phyloP scores from a whole-genome alignment of 2,888 invertebrate species.

The Mystacides longicornis region DNA sequence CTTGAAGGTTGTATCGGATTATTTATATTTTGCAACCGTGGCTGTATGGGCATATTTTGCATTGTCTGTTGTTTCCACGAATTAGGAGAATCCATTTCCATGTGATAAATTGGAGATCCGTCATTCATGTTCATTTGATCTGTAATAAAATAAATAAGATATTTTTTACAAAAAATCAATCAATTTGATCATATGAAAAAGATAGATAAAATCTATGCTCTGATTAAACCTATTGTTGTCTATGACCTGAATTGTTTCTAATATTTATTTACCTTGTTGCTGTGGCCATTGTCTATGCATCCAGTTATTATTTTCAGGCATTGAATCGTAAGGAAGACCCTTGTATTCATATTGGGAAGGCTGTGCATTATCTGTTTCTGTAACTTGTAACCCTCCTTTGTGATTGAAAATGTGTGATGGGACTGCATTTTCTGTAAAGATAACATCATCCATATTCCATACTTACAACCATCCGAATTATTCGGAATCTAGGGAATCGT shows the following conservation, averaged over 20 bases:
- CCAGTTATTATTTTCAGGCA: conserved; percentile 23
- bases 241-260: not conserved
- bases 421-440: conserved; percentile 39
- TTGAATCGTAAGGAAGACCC: conserved; percentile 21
- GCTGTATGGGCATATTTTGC: conserved; percentile 20
- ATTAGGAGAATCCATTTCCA: conserved; percentile 24
- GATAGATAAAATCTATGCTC: not conserved
- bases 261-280: conserved; percentile 17
- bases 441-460: not conserved
- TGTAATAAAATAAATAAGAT: conserved; percentile 5
- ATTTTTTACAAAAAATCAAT: not conserved
- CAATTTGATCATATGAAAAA: not conserved
- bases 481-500: no score
- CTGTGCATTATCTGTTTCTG: conserved; percentile 36
- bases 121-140: conserved; percentile 23
- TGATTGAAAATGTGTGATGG: conserved; percentile 65
- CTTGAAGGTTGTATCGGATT: conserved; percentile 17
- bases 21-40: conserved; percentile 17
- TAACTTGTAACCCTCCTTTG: conserved; percentile 58
- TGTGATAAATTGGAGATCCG: conserved; percentile 23
- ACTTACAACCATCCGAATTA: no score
- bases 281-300: conserved; percentile 24
- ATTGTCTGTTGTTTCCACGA: conserved; percentile 22
- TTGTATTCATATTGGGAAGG: conserved; percentile 24
- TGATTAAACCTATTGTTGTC: not conserved